phyloP scores from a whole-genome alignment of 2,888 invertebrate genomes.

The Geotrupes spiniger region DNA sequence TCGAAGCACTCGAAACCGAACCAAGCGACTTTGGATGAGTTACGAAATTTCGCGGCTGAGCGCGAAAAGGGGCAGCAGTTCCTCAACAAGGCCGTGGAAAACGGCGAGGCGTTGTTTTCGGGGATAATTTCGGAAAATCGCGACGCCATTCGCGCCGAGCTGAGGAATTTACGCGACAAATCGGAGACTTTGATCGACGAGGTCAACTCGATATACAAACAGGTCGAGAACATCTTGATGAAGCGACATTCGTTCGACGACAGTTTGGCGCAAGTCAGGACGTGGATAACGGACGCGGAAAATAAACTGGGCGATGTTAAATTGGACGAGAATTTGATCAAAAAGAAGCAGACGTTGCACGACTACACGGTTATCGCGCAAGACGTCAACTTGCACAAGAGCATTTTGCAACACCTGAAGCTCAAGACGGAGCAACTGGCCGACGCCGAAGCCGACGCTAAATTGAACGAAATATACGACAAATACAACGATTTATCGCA shows the following conservation, averaged over 20 bases:
- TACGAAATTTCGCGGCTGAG: conserved; percentile 69
- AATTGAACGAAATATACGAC: conserved; percentile 69
- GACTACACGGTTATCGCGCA: conserved; percentile 76
- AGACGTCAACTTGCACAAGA: conserved; percentile 83
- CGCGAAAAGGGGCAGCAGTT: conserved; percentile 78
- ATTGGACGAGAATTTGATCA: conserved; percentile 75
- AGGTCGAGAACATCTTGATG: conserved; percentile 83
- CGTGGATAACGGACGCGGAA: conserved; percentile 81
- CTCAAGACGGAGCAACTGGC: conserved; percentile 77
- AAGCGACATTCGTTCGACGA: conserved; percentile 93
- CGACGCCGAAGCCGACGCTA: conserved; percentile 75
- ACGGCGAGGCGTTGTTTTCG: conserved; percentile 85
- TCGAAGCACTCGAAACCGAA: conserved; percentile 71
- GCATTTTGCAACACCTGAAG: conserved; percentile 77
- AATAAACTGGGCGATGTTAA: conserved; percentile 69
- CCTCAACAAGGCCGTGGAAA: conserved; percentile 76
- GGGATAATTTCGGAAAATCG: conserved; percentile 83
- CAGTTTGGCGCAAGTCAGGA: conserved; percentile 81
- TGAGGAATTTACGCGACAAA: conserved; percentile 74
- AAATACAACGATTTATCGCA: conserved; percentile 68
- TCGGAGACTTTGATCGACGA: conserved; percentile 84
- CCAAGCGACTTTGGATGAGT: conserved; percentile 70
- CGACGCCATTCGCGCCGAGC: conserved; percentile 77
- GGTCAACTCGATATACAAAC: conserved; percentile 80
- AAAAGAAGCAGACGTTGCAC: conserved; percentile 86